Evolutionary conservation across 2,797 vertebrate genomes (phyloP), one percentile per base, ranked within the genome.

Genomic region (Hozukius guyotensis): DNA sequence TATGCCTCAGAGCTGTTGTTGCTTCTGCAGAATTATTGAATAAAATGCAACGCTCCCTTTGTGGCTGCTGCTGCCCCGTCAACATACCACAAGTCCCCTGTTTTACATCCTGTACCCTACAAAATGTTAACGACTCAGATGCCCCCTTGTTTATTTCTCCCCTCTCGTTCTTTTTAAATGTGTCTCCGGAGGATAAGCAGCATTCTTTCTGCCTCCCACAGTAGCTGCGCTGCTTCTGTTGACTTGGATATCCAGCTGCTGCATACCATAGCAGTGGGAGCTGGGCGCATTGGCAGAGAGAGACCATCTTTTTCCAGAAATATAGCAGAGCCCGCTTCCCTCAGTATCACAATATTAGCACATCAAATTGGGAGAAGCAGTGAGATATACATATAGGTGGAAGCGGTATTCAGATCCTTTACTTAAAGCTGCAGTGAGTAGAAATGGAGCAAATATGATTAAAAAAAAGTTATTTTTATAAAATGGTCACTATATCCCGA

Each of bases 161-260:
- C 55, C 55, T 71, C 49, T 80, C 9, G 5, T 55, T 77, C 74
- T 42, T 32, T 76, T 71, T 69, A 49, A 75, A 81, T 82, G 52
- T 22, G 57, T 71, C 80, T 74, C 82, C 29, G 12, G 72, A 86
- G 82, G 75, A 80, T 42, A 56, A 49, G 52, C 32, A 7, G 31
- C 59, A 13, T 70, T 78, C 76, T 65, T 63, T 53, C 66, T 56
- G 60, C 62, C 62, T 86, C 81, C 74, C 81, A 74, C 64, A 64
- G 81, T 38, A 60, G 60, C 49, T 5, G 8, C 22, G 2, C 22
- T 61, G 59, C 55, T 76, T 77, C 70, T 73, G 71, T 73, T 74
- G 8, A 46, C 72, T 52, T 57, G 12, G 72, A 57, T 27, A 78
- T 81, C 52, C 68, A 86, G 69, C 38, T 76, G 69, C 36, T 57